phyloP scores from a whole-genome alignment of 2,797 vertebrate genomes.

The Gymnocypris eckloni region DNA sequence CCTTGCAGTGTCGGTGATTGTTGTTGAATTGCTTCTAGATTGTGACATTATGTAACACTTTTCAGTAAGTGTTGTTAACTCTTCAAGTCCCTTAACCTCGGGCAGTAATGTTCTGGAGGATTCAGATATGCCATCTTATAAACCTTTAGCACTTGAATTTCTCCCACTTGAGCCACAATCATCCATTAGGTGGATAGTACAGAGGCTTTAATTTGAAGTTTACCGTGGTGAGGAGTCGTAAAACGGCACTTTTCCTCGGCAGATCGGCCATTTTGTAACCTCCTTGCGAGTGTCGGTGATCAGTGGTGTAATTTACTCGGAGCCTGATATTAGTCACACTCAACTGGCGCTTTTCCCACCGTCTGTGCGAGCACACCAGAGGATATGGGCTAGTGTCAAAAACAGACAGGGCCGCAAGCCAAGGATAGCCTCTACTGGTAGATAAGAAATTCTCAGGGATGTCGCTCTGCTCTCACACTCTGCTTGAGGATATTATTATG shows the following conservation, averaged over 20 bases:
- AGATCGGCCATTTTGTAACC: constrained; percentile 52
- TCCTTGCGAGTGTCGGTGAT: constrained; percentile 50
- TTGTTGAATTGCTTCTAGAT: too few species aligned
- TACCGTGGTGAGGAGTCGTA: constrained; percentile 55
- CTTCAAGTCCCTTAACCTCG: too few species aligned
- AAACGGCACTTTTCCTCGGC: constrained; percentile 54
- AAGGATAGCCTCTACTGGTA: constrained; percentile 17
- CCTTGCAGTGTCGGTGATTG: too few species aligned
- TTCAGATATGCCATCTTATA: constrained; percentile 50
- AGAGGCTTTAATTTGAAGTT: constrained; percentile 61
- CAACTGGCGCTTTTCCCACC: constrained; percentile 40
- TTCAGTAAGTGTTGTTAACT: too few species aligned
- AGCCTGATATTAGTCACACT: constrained; percentile 58
- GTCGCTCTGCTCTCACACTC: not conserved
- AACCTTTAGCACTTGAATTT: constrained; percentile 57
- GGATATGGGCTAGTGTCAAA: constrained; percentile 6
- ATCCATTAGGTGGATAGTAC: constrained; percentile 54
- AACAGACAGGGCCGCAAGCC: not conserved
- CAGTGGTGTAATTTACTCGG: constrained; percentile 60
- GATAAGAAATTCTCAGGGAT: constrained; percentile 23
- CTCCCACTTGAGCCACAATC: constrained; percentile 59
- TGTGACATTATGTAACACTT: too few species aligned
- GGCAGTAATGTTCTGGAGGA: too few species aligned
- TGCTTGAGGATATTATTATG: constrained; percentile 8
- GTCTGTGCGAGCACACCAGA: constrained; percentile 26